Evolutionary conservation across 2,113 vertebrate genomes (phyloP).

Genomic region (Platysternon megacephalum): DNA sequence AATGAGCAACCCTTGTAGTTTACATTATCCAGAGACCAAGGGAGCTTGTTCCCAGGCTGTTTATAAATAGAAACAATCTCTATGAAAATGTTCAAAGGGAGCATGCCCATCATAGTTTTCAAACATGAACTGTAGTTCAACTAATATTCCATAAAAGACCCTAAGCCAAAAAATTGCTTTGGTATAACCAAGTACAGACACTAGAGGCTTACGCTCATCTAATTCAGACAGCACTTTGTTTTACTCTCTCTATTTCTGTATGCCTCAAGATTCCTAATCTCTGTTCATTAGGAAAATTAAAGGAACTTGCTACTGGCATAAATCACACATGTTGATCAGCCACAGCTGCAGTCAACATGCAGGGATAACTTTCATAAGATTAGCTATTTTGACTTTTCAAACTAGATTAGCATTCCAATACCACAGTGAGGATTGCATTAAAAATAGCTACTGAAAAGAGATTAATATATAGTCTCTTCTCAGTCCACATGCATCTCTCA

Average conservation of each 20-base stretch:
- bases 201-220: neutral
- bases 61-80: neutral
- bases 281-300: conserved; percentile 6
- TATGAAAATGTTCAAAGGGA: neutral
- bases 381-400: conserved; percentile 23
- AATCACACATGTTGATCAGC: conserved; percentile 12
- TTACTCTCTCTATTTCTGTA: neutral
- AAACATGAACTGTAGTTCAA: conserved; percentile 7
- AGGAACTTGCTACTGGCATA: neutral
- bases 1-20: neutral
- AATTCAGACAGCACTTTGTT: neutral
- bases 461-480: neutral
- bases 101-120: neutral
- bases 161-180: neutral
- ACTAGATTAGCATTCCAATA: neutral
- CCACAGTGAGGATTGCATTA: neutral
- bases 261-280: neutral
- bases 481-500: neutral
- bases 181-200: neutral
- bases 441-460: neutral
- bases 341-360: neutral
- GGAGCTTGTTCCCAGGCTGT: neutral
- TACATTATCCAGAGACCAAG: neutral
- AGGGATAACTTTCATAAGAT: conserved; percentile 9
- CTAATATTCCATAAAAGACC: conserved; percentile 9